phyloP scores from a whole-genome alignment of 2,797 vertebrate species.

The Varecia variegata region DNA sequence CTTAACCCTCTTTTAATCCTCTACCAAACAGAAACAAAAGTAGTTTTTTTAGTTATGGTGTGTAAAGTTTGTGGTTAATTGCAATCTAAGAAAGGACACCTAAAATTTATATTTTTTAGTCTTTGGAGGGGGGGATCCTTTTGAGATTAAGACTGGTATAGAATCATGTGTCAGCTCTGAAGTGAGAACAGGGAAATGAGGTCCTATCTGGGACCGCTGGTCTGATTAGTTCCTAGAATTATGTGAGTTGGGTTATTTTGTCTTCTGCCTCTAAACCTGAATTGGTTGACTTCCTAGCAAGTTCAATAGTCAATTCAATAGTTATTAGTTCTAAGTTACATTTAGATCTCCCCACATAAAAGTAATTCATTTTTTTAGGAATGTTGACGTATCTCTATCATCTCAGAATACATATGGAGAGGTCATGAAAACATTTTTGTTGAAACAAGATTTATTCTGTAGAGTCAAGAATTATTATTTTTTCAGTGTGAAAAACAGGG shows the following conservation, averaged over 20 bases:
- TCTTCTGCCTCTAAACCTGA: background rate
- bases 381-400: background rate
- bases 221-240: background rate
- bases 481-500: too few species aligned
- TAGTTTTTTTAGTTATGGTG: background rate
- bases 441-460: background rate
- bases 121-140: background rate
- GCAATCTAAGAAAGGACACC: background rate
- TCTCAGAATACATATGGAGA: background rate
- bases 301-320: background rate
- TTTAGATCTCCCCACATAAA: background rate
- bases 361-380: background rate
- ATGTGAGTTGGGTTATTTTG: background rate
- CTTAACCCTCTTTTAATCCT: background rate
- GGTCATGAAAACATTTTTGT: background rate
- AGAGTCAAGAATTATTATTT: background rate
- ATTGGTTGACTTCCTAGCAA: conserved; percentile 26
- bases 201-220: background rate
- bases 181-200: background rate
- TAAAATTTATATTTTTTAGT: background rate
- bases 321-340: background rate
- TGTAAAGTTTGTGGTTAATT: background rate
- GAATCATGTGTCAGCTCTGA: background rate
- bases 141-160: background rate
- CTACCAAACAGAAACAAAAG: background rate